Evolutionary conservation across 2,113 vertebrate genomes (phyloP), one percentile per base, ranked within the genome.

Genomic region (Nycticryphes semicollaris): DNA sequence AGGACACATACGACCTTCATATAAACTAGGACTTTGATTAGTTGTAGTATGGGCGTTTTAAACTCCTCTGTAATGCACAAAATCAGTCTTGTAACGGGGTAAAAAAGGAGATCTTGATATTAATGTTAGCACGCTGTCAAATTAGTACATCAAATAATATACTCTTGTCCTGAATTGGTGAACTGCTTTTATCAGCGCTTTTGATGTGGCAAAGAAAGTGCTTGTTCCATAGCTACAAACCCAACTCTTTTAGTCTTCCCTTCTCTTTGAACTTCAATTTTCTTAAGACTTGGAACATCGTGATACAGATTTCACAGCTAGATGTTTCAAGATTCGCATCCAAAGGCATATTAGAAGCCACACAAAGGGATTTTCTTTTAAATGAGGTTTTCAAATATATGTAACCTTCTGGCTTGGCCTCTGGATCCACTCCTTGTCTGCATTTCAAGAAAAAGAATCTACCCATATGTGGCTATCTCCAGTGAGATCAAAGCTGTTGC

Each of bases 61-160:
- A 73, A 89, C 39, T 93, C 50, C 74, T 84, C 63, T 89, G 57
- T 87, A 83, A 54, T 92, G 63, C 41, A 84, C 70, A 87, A 95
- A 90, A 92, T 96, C 67, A 93, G 16, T 92, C 87, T 90, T 90
- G 59, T 94, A 90, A 86, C 73, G 73, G 73, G 39, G 66, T 91
- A 74, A 70, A 74, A 92, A 94, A 53, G 37, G 57, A 95, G 48
- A 84, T 89, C 64, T 77, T 96, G 33, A 9, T 89, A 59, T 74
- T 84, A 78, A 78, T 88, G 70, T 51, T 92, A 84, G n/a, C 48
- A 37, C 9, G 18, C 43, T 96, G 83, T 87, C 77, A 96, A 94
- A 96, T 90, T 95, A 95, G 90, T 95, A 41, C 63, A 91, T 96
- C 95, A 95, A 91, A 93, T 94, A 92, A 54, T 77, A 66, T 16